Evolutionary conservation across 2,888 invertebrate genomes (phyloP).

Genomic region (Nephrotoma appendiculata): DNA sequence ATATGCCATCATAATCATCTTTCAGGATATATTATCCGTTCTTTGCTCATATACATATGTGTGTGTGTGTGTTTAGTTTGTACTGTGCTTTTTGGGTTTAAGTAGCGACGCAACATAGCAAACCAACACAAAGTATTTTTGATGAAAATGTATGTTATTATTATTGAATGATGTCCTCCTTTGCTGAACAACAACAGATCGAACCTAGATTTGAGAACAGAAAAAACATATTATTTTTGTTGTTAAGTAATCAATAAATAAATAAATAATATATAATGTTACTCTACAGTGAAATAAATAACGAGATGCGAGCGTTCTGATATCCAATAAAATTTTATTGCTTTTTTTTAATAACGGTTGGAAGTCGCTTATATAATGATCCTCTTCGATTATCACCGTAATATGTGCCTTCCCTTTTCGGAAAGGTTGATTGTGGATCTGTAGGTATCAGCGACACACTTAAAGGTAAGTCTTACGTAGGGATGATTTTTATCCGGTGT

Average conservation of each 20-base stretch:
- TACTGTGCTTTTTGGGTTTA: background rate
- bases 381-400: background rate
- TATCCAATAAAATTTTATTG: background rate
- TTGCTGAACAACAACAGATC: background rate
- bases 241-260: background rate
- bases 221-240: background rate
- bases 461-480: background rate
- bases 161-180: background rate
- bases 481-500: background rate
- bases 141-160: background rate
- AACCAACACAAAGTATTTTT: background rate
- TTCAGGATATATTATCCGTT: background rate
- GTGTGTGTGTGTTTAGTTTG: too few relatives aligned
- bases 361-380: background rate
- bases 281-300: background rate
- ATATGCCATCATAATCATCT: background rate
- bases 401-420: background rate
- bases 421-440: background rate
- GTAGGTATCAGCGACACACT: too few relatives aligned
- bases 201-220: background rate
- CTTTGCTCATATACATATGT: background rate
- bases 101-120: background rate
- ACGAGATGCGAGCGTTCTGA: background rate
- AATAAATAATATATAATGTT: background rate
- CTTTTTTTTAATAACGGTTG: background rate